Evolutionary conservation across 2,888 invertebrate genomes (phyloP), one percentile per base, ranked within the genome.

Genomic region (Chrysolina oricalcia): DNA sequence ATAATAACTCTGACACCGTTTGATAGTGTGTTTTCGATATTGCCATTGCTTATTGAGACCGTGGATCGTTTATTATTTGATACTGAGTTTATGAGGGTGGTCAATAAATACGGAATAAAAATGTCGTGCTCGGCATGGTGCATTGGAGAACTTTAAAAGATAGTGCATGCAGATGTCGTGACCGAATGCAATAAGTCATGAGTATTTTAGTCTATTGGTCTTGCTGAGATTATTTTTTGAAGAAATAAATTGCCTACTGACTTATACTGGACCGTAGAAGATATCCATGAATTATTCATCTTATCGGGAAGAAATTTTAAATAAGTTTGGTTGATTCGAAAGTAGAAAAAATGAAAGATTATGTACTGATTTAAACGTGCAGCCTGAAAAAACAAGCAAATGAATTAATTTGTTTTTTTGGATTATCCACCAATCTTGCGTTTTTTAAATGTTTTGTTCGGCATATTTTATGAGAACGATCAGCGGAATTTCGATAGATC

Each of bases 161-260:
- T 27, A 15, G 11, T 35, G 27, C n/a, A 2, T 35, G 59, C 23
- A 59, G 27, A 59, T 59, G 23, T 15, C 59, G 59, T 59, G 59
- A 59, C 59, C n/a, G 13, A 35, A n/a, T 59, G 59, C n/a, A 59
- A 27, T 59, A 27, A 59, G 11, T 59, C 27, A 59, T 59, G 27
- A 9, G n/a, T 13, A 59, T 59, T 11, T 53, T 0, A 59, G 23
- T 27, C 27, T 27, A 35, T 35, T 35, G 59, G 59, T 35, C 15
- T 27, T 4, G 59, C 23, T 15, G 15, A 27, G 17, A 15, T 23
- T 27, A 59, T 59, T 23, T 27, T n/a, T 27, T 21, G 21, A 11
- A 50, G 17, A 15, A 1, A 43, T 2, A 43, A 1, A 43, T 43
- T 13, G 10, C 10, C 40, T 8, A 43, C 3, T 15, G 15, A 43